Percentiles rank a stretch among this genome's conserved stretches.
These are phyloP conservation scores for Aspidoscelis tigris DNA, from an alignment of 2,113 vertebrate species.

Conservation along the genomic window DNA sequence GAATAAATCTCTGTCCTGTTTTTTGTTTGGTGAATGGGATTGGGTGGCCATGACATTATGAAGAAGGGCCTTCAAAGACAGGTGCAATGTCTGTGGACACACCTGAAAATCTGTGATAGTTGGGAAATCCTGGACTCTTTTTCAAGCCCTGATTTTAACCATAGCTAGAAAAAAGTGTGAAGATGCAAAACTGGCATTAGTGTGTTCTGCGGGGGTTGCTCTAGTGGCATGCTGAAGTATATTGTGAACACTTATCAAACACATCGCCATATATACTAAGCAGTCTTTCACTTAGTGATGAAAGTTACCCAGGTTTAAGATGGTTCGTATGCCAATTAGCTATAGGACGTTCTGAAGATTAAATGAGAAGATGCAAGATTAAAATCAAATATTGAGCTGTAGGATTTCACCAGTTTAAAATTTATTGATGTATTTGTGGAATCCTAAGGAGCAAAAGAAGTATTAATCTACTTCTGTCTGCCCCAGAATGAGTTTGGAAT, in stretches of 20 bases:
- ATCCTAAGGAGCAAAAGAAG: neutral
- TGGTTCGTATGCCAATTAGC: neutral
- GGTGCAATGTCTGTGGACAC: neutral
- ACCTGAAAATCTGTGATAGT: neutral
- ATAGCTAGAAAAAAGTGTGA: neutral
- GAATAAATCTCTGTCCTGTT: too few species aligned
- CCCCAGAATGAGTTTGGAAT: slow-evolving; percentile 38
- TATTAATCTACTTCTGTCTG: neutral
- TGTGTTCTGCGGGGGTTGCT: neutral
- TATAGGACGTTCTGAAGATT: neutral
- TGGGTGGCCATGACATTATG: neutral
- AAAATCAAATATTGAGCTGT: neutral
- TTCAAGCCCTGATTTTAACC: neutral
- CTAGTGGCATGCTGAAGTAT: neutral
- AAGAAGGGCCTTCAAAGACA: neutral
- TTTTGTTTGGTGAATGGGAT: too few species aligned
- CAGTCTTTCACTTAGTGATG: neutral
- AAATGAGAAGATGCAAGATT: neutral
- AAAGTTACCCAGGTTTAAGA: neutral
- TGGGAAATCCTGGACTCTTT: neutral
- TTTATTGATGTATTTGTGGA: neutral
- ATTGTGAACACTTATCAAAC: neutral
- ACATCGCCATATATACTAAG: too few species aligned
- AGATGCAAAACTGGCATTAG: neutral
- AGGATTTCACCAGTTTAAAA: neutral